Base-by-base conservation (phyloP, 2,888 invertebrate species). In the Phortica okadai region DNA sequence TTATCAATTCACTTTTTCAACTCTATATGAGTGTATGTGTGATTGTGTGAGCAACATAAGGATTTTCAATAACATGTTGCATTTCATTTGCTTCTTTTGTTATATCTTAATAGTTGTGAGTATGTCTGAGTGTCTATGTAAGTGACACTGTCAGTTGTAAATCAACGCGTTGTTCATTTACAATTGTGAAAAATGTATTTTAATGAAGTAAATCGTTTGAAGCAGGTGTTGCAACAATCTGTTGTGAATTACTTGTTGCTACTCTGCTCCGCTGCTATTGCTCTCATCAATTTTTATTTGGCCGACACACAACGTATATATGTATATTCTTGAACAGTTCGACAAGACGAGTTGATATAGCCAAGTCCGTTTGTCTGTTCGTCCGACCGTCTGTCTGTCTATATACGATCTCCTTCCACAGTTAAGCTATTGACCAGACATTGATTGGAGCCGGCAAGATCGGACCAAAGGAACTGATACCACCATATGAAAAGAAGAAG, bases 151-250 rank as follows among this genome's bases (percentile, higher is more conserved):
- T 69, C 70, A 56, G 42, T 70, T 81, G 80, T 82, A 81, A 81
- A 85, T 85, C 83, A 82, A 79, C n/a, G 79, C 77, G 77, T 72
- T 72, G 76, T 50, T 75, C 70, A 75, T 75, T 45, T 75, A 16
- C 25, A 59, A 44, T 59, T 59, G 62, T 21, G 70, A 54, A 11
- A 72, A 21, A 21, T 50, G 45, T 67, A 44, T 69, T 3, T n/a
- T 69, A n/a, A 67, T 67, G n/a, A 67, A 62, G 62, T 62, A 25
- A 16, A 16, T 4, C 33, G 33, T 33, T 4, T 33, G 33, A 33
- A 33, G 33, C 33, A 33, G 33, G 33, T 33, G 33, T 5, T 33
- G 33, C 33, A 33, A 33, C 33, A 33, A 11, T 7, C 54, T 10
- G 54, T 21, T 21, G 21, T 1, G 21, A 21, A 21, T 21, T 21